These are phyloP conservation scores for Falco biarmicus DNA, from an alignment of 2,797 vertebrate species.

Conservation along the genomic window DNA sequence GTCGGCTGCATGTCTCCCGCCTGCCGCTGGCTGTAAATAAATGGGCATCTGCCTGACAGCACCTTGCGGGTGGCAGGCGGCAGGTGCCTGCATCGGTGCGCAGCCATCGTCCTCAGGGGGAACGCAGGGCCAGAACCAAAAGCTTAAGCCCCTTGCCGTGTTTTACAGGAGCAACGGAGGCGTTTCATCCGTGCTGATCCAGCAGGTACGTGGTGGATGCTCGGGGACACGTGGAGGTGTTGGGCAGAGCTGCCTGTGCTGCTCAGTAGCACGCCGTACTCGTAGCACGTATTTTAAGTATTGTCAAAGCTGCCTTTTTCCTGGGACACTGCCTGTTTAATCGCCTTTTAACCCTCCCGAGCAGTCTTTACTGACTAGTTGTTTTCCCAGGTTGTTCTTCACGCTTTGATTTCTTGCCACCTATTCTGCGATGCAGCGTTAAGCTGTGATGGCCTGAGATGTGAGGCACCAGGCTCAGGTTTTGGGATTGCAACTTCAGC, in stretches of 20 bases:
- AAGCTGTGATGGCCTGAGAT: background rate
- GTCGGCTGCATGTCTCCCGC: background rate
- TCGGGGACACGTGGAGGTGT: too few relatives aligned
- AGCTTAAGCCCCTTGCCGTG: background rate
- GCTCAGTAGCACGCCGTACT: background rate
- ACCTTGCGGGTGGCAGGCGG: background rate
- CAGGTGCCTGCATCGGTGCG: background rate
- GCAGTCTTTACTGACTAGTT: background rate
- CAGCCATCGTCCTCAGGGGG: fast-evolving
- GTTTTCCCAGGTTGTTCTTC: background rate
- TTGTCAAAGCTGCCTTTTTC: background rate
- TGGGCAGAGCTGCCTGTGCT: background rate
- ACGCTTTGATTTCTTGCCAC: background rate
- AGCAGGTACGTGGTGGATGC: background rate
- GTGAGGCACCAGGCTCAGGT: background rate
- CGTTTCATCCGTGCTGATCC: background rate
- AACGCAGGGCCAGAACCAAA: background rate
- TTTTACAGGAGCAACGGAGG: background rate
- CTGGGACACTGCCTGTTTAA: background rate
- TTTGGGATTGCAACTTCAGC: background rate
- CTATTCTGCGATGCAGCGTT: background rate
- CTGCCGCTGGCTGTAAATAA: too few relatives aligned
- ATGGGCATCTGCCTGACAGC: background rate
- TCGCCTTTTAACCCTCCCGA: background rate
- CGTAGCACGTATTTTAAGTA: background rate